These are phyloP conservation scores for Megalops cyprinoides DNA, from an alignment of 2,797 vertebrate species.

Conservation along the genomic window DNA sequence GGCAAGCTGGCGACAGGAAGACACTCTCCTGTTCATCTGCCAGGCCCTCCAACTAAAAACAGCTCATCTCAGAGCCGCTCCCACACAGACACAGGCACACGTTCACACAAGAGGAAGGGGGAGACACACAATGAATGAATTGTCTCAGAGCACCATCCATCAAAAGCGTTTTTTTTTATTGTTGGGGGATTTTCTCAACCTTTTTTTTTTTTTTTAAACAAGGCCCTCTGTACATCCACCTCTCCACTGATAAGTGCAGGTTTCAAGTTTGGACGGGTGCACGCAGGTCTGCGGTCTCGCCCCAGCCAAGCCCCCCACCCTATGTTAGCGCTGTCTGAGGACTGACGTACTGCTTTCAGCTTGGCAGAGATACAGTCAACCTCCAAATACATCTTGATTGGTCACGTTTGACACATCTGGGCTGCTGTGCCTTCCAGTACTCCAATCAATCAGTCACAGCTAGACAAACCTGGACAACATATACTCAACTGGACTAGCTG, in stretches of 20 bases:
- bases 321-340: slow-evolving; percentile 3
- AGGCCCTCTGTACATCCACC: slow-evolving; percentile 9
- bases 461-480: background rate
- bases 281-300: slow-evolving; percentile 58
- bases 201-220: background rate
- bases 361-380: background rate
- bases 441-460: background rate
- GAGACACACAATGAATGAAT: slow-evolving; percentile 19
- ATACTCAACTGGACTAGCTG: background rate
- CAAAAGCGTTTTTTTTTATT: slow-evolving; percentile 31
- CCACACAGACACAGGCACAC: slow-evolving; percentile 2
- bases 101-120: slow-evolving; percentile 8
- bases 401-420: background rate
- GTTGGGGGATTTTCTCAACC: background rate
- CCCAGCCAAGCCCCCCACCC: slow-evolving; percentile 49
- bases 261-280: slow-evolving; percentile 52
- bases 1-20: background rate
- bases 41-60: slow-evolving; percentile 8
- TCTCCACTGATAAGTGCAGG: slow-evolving; percentile 39
- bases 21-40: slow-evolving; percentile 14
- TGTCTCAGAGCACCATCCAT: slow-evolving; percentile 17
- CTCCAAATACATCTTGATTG: background rate
- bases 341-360: background rate
- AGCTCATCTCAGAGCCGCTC: background rate
- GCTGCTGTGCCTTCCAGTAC: background rate